Percentiles rank a stretch among this genome's conserved stretches.
Conservation (phyloP, 2,888 invertebrate genomes). For the Lochmaea crataegi region DNA sequence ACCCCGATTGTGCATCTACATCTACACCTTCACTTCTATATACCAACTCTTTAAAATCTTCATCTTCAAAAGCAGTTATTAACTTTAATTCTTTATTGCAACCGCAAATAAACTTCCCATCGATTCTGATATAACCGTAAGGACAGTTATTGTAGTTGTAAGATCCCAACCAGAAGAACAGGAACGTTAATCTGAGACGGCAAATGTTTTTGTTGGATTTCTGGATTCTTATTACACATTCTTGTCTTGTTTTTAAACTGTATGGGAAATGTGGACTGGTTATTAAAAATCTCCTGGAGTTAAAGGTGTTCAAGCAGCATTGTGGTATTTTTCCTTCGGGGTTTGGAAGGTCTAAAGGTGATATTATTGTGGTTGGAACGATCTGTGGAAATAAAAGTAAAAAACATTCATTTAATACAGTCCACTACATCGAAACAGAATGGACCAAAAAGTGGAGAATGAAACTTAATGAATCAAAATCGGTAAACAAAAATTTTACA, state of each 20-base stretch:
- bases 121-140: slow-evolving; percentile 69
- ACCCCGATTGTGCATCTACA: slow-evolving; percentile 65
- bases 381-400: slow-evolving; percentile 5
- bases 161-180: slow-evolving; percentile 69
- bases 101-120: slow-evolving; percentile 70
- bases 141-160: slow-evolving; percentile 61
- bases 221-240: slow-evolving; percentile 68
- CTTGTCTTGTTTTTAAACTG: slow-evolving; percentile 59
- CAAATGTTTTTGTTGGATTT: slow-evolving; percentile 67
- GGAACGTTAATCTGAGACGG: slow-evolving; percentile 68
- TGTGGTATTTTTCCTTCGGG: slow-evolving; percentile 43
- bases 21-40: slow-evolving; percentile 65
- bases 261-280: slow-evolving; percentile 71
- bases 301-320: slow-evolving; percentile 64
- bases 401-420: too few relatives aligned
- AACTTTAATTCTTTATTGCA: slow-evolving; percentile 67
- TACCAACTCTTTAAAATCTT: slow-evolving; percentile 64
- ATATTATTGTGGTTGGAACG: slow-evolving; percentile 15
- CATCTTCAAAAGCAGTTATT: slow-evolving; percentile 57
- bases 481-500: too few relatives aligned
- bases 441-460: too few relatives aligned
- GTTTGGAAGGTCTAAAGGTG: slow-evolving; percentile 32
- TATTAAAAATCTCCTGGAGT: slow-evolving; percentile 66
- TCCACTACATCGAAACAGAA: too few relatives aligned
- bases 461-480: too few relatives aligned